phyloP scores from a whole-genome alignment of 2,888 invertebrate genomes.

The Dichetophora obliterata region DNA sequence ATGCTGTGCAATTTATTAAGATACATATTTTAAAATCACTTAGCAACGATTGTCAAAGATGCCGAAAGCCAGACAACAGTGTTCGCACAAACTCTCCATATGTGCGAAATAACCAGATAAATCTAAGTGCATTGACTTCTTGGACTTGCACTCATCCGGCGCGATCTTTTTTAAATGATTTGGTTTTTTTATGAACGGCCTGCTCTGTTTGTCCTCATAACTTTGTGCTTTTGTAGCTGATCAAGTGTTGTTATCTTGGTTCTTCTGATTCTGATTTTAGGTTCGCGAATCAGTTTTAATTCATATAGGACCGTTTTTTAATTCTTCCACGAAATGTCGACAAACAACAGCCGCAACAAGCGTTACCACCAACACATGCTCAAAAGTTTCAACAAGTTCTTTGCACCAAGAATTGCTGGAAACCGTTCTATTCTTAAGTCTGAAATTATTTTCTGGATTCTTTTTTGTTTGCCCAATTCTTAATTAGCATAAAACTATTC shows the following conservation, averaged over 20 bases:
- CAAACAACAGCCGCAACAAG: neutral
- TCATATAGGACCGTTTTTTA: constrained; percentile 16
- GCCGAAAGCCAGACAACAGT: neutral
- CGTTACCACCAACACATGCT: neutral
- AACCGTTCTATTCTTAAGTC: neutral
- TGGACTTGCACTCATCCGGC: neutral
- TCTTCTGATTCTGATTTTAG: neutral
- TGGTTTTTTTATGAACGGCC: constrained; percentile 22
- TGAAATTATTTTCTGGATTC: constrained; percentile 27
- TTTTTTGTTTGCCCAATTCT: constrained; percentile 39
- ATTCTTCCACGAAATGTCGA: constrained; percentile 29
- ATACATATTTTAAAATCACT: neutral
- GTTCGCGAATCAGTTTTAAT: constrained; percentile 34
- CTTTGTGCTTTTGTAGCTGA: neutral
- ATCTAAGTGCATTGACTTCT: constrained; percentile 25
- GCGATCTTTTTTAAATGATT: neutral
- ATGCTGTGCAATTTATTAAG: neutral
- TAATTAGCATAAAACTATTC: constrained; percentile 36
- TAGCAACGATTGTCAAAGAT: neutral
- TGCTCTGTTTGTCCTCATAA: neutral
- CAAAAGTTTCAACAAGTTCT: constrained; percentile 16
- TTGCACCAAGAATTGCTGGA: constrained; percentile 9
- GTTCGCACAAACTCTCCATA: neutral
- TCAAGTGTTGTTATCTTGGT: neutral
- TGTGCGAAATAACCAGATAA: neutral